Conservation (phyloP, 2,113 vertebrate genomes). For the Psophia crepitans region DNA sequence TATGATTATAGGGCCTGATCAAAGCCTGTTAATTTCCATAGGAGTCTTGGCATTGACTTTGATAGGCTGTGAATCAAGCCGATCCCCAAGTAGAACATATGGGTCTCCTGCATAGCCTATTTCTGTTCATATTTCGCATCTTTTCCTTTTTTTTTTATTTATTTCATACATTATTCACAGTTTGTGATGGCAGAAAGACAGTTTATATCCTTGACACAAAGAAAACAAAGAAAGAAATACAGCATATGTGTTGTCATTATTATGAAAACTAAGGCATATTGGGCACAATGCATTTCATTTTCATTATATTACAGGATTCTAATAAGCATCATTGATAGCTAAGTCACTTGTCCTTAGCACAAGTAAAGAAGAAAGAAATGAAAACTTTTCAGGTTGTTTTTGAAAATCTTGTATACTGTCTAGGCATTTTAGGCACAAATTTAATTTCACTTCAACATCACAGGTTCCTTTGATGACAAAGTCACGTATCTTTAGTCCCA, state of each 20-base stretch:
- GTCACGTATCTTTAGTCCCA: slow-evolving; percentile 60
- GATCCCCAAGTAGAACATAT: background rate
- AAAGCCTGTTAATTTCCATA: slow-evolving; percentile 24
- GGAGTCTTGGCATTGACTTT: slow-evolving; percentile 43
- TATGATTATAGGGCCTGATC: slow-evolving; percentile 34
- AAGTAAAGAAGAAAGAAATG: slow-evolving; percentile 50
- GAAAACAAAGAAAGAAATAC: slow-evolving; percentile 66
- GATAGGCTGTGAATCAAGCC: slow-evolving; percentile 31
- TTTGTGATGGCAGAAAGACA: slow-evolving; percentile 63
- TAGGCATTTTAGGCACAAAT: slow-evolving; percentile 70
- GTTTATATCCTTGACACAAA: slow-evolving; percentile 53
- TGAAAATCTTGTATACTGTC: slow-evolving; percentile 61
- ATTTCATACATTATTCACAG: slow-evolving; percentile 71
- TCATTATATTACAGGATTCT: slow-evolving; percentile 62
- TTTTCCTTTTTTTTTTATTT: slow-evolving; percentile 5
- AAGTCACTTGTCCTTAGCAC: slow-evolving; percentile 50
- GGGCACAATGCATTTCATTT: slow-evolving; percentile 66
- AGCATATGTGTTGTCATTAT: slow-evolving; percentile 64
- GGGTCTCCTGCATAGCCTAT: slow-evolving; percentile 7
- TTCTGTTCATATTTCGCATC: slow-evolving; percentile 24
- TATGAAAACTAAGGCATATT: slow-evolving; percentile 64
- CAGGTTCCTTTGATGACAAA: slow-evolving; percentile 66
- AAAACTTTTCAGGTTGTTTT: slow-evolving; percentile 59
- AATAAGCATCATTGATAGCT: slow-evolving; percentile 59
- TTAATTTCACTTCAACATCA: slow-evolving; percentile 68